Conservation (phyloP, 2,888 invertebrate species). For the Andrena trimmerana region DNA sequence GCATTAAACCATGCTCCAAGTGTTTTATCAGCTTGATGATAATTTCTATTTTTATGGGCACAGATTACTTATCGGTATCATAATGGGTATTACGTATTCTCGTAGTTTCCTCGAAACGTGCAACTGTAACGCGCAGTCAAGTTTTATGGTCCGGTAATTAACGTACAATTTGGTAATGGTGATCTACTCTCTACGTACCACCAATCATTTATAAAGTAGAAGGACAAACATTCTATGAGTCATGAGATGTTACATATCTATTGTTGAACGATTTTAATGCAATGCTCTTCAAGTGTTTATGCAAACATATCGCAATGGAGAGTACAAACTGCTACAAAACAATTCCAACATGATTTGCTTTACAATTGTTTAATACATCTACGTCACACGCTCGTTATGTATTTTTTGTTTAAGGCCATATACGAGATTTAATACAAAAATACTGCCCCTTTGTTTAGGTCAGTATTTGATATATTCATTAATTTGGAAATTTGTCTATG, state of each 20-base stretch:
- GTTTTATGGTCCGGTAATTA: neutral
- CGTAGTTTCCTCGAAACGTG: neutral
- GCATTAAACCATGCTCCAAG: neutral
- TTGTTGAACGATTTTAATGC: conserved; percentile 67
- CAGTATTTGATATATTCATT: conserved; percentile 75
- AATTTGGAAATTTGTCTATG: conserved; percentile 77
- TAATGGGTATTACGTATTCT: neutral
- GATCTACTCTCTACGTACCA: neutral
- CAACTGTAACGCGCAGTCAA: neutral
- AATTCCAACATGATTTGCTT: conserved; percentile 77
- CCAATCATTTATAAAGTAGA: neutral
- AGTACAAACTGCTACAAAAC: conserved; percentile 79
- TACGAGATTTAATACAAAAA: conserved; percentile 76
- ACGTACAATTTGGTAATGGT: neutral
- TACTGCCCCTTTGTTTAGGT: conserved; percentile 62
- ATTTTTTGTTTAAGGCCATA: conserved; percentile 79
- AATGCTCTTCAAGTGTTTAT: conserved; percentile 69
- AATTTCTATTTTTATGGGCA: neutral
- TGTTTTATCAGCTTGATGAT: neutral
- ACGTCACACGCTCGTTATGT: conserved; percentile 69
- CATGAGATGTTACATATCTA: conserved; percentile 68
- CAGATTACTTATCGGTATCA: neutral
- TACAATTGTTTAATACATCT: conserved; percentile 67
- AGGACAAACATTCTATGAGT: conserved; percentile 54
- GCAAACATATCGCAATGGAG: conserved; percentile 76